Percentiles rank a stretch among this genome's conserved stretches.
These are phyloP conservation scores for Montifringilla adamsi DNA, from an alignment of 2,113 vertebrate species.

Conservation along the genomic window DNA sequence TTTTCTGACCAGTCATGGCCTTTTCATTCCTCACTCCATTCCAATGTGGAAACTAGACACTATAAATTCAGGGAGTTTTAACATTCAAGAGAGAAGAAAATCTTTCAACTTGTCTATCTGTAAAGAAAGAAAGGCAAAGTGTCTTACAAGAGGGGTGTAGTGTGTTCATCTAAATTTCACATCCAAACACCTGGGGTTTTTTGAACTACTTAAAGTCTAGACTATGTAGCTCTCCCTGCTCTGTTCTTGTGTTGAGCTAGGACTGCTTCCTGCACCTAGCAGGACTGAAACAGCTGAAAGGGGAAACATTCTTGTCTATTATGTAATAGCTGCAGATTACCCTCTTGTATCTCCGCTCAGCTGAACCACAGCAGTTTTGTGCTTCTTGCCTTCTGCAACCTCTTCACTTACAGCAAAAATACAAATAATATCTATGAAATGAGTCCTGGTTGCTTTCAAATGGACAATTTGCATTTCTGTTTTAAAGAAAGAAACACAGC, in stretches of 20 bases:
- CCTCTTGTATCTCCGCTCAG: background rate
- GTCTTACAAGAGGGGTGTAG: background rate
- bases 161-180: background rate
- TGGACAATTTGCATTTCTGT: constrained; percentile 44
- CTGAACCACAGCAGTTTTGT: background rate
- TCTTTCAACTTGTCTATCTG: background rate
- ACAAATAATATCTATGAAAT: constrained; percentile 38
- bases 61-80: background rate
- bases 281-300: background rate
- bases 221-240: background rate
- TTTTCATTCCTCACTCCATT: background rate
- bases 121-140: background rate
- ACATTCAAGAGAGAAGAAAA: background rate
- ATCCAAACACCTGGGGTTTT: background rate
- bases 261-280: background rate
- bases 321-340: constrained; percentile 27
- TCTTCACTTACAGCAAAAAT: constrained; percentile 12
- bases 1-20: background rate
- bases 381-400: constrained; percentile 11
- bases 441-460: constrained; percentile 29
- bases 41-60: background rate
- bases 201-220: background rate
- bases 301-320: background rate
- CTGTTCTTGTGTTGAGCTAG: background rate
- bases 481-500: constrained; percentile 49